Percentiles rank a stretch among this genome's conserved stretches.
Conservation (phyloP, 64 coral and sea anemone species). For the Pocillopora damicornis region DNA sequence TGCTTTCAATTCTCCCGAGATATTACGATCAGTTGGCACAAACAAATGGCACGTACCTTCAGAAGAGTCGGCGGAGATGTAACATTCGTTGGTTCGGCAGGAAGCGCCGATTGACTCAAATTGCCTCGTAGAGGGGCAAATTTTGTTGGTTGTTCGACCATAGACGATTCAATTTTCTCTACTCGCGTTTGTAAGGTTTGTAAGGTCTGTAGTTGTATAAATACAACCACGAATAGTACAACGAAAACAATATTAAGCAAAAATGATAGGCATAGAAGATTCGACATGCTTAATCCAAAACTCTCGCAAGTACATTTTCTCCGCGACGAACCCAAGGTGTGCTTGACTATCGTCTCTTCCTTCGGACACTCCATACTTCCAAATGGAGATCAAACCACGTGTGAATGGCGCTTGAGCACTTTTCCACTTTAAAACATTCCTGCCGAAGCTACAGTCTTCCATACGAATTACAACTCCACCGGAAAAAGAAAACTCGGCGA, state of each 20-base stretch:
- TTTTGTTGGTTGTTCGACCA: slow-evolving; percentile 18
- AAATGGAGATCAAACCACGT: slow-evolving; percentile 30
- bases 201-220: slow-evolving; percentile 61
- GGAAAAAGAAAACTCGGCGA: slow-evolving; percentile 25
- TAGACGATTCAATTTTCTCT: slow-evolving; percentile 45
- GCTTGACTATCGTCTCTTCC: not conserved
- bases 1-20: not conserved
- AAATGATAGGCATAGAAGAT: slow-evolving; percentile 54
- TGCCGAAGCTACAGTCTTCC: slow-evolving; percentile 35
- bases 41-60: slow-evolving; percentile 15
- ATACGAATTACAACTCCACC: slow-evolving; percentile 39
- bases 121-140: slow-evolving; percentile 16
- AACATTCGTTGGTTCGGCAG: not conserved
- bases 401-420: not conserved
- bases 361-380: slow-evolving; percentile 13
- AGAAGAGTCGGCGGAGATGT: not conserved
- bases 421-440: slow-evolving; percentile 40
- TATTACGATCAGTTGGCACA: slow-evolving; percentile 20
- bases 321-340: not conserved
- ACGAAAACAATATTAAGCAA: slow-evolving; percentile 85
- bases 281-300: slow-evolving; percentile 17
- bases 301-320: slow-evolving; percentile 69
- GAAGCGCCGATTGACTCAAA: not conserved
- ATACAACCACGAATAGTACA: slow-evolving; percentile 76
- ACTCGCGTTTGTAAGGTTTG: slow-evolving; percentile 58